Evolutionary conservation across 1,140 invertebrate genomes (phyloP).

Genomic region (Tetranychus cinnabarinus): DNA sequence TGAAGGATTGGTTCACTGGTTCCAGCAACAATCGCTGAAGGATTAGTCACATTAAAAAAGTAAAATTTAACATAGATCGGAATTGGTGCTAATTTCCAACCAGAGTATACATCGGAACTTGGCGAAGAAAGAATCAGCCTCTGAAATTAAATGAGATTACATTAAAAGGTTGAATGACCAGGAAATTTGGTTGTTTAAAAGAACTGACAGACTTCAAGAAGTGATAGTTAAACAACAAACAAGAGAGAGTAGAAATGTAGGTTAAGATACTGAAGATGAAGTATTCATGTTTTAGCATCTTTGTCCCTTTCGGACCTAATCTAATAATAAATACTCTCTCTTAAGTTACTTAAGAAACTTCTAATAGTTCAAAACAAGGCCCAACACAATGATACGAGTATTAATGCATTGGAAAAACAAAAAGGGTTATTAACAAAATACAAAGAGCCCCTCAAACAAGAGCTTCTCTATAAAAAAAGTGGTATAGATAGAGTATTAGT

Average conservation of each 20-base stretch:
- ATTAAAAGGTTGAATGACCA: neutral
- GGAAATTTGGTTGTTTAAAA: neutral
- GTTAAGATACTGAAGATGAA: neutral
- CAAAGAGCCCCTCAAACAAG: neutral
- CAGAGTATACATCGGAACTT: neutral
- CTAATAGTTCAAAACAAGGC: neutral
- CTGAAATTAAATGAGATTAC: neutral
- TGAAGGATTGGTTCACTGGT: neutral
- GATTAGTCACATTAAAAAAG: neutral
- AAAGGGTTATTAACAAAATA: neutral
- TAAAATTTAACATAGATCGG: neutral
- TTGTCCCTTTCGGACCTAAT: neutral
- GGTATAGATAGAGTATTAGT: neutral
- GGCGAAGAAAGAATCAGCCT: neutral
- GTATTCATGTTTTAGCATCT: neutral
- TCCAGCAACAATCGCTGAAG: neutral
- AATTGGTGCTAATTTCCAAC: neutral
- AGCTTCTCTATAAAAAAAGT: neutral
- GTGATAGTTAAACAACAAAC: neutral
- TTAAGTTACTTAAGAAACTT: neutral
- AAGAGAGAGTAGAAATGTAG: neutral
- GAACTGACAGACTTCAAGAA: neutral
- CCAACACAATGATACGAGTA: neutral
- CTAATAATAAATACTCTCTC: neutral
- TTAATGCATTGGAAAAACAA: neutral